These are phyloP conservation scores for Ivindomyrus marchei DNA, from an alignment of 2,113 vertebrate species.

Conservation along the genomic window DNA sequence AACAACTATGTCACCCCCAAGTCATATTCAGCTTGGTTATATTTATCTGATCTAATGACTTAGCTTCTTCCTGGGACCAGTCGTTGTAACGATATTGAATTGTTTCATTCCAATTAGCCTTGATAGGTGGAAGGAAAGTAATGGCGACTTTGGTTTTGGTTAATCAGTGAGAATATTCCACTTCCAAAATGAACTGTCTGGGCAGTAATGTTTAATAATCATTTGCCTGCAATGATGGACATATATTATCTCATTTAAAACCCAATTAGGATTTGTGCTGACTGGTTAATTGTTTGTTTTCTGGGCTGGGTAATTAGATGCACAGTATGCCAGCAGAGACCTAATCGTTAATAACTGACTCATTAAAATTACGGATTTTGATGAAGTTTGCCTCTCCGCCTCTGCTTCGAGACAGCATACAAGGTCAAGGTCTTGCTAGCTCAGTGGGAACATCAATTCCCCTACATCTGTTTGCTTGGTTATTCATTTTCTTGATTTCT, in stretches of 20 bases:
- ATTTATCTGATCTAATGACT: conserved; percentile 30
- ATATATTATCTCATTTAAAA: conserved; percentile 56
- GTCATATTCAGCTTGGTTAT: not conserved
- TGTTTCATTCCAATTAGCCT: conserved; percentile 60
- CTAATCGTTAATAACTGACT: conserved; percentile 52
- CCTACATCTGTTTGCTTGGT: conserved; percentile 4
- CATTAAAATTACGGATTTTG: conserved; percentile 51
- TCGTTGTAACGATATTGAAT: conserved; percentile 45
- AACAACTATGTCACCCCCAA: not conserved
- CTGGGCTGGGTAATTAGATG: conserved; percentile 55
- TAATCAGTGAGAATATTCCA: conserved; percentile 45
- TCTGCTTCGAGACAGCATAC: conserved; percentile 20
- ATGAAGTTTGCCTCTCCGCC: conserved; percentile 31
- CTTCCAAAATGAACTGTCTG: conserved; percentile 41
- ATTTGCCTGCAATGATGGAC: conserved; percentile 54
- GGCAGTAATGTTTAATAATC: conserved; percentile 43
- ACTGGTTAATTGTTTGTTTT: conserved; percentile 66
- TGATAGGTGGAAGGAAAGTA: conserved; percentile 39
- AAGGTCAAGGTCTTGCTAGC: conserved; percentile 22
- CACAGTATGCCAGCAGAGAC: conserved; percentile 52
- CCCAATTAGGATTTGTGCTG: conserved; percentile 58
- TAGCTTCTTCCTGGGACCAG: conserved; percentile 39
- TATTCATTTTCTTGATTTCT: conserved; percentile 6
- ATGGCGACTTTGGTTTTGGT: not conserved
- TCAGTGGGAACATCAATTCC: conserved; percentile 14